phyloP scores from a whole-genome alignment of 2,888 invertebrate genomes.

The Pharmacophagus antenor region DNA sequence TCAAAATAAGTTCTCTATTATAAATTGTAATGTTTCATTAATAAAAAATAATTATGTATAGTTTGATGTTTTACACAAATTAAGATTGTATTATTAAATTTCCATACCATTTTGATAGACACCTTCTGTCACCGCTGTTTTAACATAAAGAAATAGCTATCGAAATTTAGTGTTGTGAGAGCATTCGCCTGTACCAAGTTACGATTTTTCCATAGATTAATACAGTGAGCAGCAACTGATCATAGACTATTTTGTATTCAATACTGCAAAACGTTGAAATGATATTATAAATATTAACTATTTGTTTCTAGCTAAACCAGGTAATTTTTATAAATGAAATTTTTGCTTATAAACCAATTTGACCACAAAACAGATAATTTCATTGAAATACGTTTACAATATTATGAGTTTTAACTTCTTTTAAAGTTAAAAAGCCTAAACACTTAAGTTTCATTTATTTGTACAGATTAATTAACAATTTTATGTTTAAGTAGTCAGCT shows the following conservation, averaged over 20 bases:
- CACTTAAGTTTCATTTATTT: no score
- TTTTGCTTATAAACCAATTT: no score
- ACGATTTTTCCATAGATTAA: neutral
- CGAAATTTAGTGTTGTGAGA: neutral
- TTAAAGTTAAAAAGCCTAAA: no score
- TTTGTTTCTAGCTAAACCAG: no score
- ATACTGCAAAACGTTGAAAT: no score
- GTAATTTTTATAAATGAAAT: no score
- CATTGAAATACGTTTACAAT: no score
- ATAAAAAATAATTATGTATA: neutral
- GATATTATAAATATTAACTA: neutral
- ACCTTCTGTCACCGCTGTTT: constrained; percentile 28
- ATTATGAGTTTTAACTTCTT: no score
- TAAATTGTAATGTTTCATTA: neutral
- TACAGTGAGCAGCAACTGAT: neutral
- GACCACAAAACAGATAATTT: no score
- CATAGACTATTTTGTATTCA: no score
- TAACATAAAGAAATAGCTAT: constrained; percentile 24
- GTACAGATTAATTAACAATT: no score
- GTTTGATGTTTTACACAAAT: constrained; percentile 6
- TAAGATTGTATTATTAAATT: constrained; percentile 13
- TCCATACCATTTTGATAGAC: constrained; percentile 27
- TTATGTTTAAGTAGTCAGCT: no score
- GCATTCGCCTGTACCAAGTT: neutral
- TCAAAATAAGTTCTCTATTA: neutral